These are phyloP conservation scores for Epinephelus moara DNA, from an alignment of 2,113 vertebrate genomes.

Conservation along the genomic window DNA sequence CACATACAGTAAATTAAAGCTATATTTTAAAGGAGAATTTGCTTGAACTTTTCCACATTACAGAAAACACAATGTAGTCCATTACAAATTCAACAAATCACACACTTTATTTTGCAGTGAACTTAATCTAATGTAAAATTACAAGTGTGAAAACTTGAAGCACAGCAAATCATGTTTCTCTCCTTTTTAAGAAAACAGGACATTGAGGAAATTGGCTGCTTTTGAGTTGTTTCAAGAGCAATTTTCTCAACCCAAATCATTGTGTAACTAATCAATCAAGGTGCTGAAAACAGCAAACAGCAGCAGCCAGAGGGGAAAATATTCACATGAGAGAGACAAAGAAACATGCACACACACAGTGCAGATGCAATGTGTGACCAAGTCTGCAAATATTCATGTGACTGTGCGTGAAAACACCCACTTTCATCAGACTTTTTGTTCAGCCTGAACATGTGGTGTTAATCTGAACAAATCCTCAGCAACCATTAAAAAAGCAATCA, in stretches of 20 bases:
- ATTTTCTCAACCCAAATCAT: constrained; percentile 24
- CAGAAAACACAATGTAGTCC: not conserved
- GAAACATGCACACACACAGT: constrained; percentile 17
- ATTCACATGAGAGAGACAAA: not conserved
- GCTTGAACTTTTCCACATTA: not conserved
- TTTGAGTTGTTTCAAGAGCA: constrained; percentile 15
- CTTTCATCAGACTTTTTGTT: not conserved
- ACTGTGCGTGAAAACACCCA: constrained; percentile 36
- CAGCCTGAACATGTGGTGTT: constrained; percentile 12
- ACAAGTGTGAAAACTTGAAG: constrained; percentile 32
- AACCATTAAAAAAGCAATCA: not conserved
- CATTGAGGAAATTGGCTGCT: constrained; percentile 25
- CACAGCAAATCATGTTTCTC: constrained; percentile 30
- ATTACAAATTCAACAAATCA: constrained; percentile 23
- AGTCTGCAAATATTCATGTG: constrained; percentile 51
- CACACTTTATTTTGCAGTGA: constrained; percentile 37
- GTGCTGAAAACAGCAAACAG: constrained; percentile 36
- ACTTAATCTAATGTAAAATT: constrained; percentile 11
- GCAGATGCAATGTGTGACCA: constrained; percentile 34
- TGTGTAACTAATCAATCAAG: constrained; percentile 43
- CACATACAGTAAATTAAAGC: constrained; percentile 18
- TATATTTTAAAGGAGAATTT: constrained; percentile 18
- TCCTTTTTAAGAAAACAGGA: constrained; percentile 10
- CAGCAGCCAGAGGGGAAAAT: constrained; percentile 11
- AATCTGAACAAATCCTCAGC: constrained; percentile 3